phyloP scores from a whole-genome alignment of 2,888 invertebrate species.

The Catonia carolina region DNA sequence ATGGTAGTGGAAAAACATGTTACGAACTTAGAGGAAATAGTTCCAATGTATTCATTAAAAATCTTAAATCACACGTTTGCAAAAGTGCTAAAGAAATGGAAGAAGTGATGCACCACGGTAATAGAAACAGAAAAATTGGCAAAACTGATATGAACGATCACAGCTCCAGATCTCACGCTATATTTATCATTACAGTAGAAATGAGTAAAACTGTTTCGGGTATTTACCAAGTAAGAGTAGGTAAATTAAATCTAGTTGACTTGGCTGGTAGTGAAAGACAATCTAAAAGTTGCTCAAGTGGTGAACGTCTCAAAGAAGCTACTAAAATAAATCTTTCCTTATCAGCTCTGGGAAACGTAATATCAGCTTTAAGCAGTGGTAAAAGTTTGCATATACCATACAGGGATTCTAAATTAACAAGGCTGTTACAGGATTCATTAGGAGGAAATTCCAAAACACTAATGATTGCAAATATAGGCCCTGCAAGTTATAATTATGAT shows the following conservation, averaged over 20 bases:
- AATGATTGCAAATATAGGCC: conserved; percentile 99
- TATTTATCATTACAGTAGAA: conserved; percentile 96
- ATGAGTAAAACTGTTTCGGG: conserved; percentile 61
- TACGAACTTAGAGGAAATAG: conserved; percentile 64
- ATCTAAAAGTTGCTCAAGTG: conserved; percentile 87
- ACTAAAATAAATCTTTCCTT: conserved; percentile 95
- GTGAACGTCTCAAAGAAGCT: conserved; percentile 88
- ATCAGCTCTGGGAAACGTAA: conserved; percentile 96
- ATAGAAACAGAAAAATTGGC: conserved; percentile 87
- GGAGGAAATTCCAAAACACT: conserved; percentile 99
- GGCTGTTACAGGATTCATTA: conserved; percentile 83
- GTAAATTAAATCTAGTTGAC: conserved; percentile 95
- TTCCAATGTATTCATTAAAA: conserved; percentile 90
- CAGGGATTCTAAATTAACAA: conserved; percentile 92
- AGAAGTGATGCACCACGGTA: conserved; percentile 87
- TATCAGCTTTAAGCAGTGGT: conserved; percentile 89
- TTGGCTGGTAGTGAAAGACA: conserved; percentile 97
- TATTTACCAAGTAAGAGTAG: conserved; percentile 49
- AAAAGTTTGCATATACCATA: conserved; percentile 94
- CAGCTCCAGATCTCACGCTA: conserved; percentile 95
- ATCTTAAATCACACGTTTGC: conserved; percentile 89
- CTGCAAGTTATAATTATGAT: conserved; percentile 95
- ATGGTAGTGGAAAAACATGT: conserved; percentile 52
- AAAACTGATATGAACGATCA: conserved; percentile 98
- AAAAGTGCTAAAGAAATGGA: conserved; percentile 93